These are phyloP conservation scores for Heliothis virescens DNA, from an alignment of 1,140 invertebrate genomes.

Conservation along the genomic window DNA sequence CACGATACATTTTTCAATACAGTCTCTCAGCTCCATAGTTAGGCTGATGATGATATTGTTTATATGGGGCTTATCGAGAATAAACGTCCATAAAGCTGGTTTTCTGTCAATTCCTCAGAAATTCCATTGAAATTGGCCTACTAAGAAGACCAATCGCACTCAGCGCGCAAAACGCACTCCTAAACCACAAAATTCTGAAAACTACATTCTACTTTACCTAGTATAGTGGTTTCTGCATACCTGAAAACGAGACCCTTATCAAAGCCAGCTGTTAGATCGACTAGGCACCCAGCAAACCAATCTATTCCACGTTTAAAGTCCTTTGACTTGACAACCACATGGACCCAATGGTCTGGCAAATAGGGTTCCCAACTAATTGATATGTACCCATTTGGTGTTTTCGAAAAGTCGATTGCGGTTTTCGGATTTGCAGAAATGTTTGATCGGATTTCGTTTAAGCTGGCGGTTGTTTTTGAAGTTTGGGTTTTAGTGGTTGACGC, in stretches of 20 bases:
- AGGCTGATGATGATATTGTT: too few species aligned
- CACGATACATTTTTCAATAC: too few species aligned
- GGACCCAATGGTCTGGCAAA: conserved; percentile 23
- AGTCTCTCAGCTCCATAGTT: too few species aligned
- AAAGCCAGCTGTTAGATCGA: conserved; percentile 1
- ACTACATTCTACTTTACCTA: too few species aligned
- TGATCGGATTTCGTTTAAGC: neutral
- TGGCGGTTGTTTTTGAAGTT: neutral
- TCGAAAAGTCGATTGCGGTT: neutral
- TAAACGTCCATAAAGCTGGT: too few species aligned
- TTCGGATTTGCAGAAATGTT: conserved; percentile 4
- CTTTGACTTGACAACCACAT: neutral
- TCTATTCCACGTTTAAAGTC: conserved; percentile 37
- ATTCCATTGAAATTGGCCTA: too few species aligned
- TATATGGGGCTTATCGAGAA: too few species aligned
- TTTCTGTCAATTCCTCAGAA: too few species aligned
- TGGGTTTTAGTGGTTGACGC: too few species aligned
- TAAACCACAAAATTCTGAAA: neutral
- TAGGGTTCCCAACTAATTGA: conserved; percentile 34
- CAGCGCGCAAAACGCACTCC: too few species aligned
- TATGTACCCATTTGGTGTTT: conserved; percentile 25
- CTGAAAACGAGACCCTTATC: neutral
- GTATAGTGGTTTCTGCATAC: too few species aligned
- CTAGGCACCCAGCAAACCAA: conserved; percentile 10
- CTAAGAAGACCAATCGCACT: too few species aligned